These are phyloP conservation scores for Mixornis gularis DNA, from an alignment of 2,113 vertebrate species.

Conservation along the genomic window DNA sequence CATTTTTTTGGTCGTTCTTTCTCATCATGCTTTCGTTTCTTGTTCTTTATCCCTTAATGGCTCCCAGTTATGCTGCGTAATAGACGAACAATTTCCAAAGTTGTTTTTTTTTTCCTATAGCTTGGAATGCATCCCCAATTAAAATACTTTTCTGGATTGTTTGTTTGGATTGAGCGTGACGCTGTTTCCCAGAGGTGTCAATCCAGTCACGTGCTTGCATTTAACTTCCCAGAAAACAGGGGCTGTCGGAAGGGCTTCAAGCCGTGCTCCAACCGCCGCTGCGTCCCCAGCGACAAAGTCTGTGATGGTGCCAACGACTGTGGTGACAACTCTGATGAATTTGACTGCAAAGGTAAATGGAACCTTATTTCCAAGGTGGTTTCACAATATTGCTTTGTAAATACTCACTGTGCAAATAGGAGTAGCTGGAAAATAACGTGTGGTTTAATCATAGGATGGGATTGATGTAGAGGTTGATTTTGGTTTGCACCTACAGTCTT, in stretches of 20 bases:
- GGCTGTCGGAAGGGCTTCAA: slow-evolving; percentile 87
- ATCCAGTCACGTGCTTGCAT: not conserved
- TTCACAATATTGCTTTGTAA: not conserved
- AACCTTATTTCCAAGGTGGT: not conserved
- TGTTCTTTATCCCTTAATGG: not conserved
- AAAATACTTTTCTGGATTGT: not conserved
- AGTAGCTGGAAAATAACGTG: not conserved
- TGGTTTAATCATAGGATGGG: not conserved
- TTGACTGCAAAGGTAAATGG: slow-evolving; percentile 88
- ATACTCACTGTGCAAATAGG: not conserved
- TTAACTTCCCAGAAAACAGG: slow-evolving; percentile 82
- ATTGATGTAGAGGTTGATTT: not conserved
- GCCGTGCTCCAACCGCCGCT: slow-evolving; percentile 86
- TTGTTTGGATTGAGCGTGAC: not conserved
- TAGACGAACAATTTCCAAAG: not conserved
- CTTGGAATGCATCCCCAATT: not conserved
- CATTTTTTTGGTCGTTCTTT: not conserved
- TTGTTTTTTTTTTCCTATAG: not conserved
- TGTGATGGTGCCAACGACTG: slow-evolving; percentile 93
- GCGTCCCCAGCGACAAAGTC: slow-evolving; percentile 80
- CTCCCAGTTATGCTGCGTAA: not conserved
- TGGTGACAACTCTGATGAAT: slow-evolving; percentile 92
- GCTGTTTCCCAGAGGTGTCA: not conserved
- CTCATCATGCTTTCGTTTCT: not conserved
- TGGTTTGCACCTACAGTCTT: not conserved